Conservation (phyloP, 2,797 vertebrate species). For the Danionella dracula region DNA sequence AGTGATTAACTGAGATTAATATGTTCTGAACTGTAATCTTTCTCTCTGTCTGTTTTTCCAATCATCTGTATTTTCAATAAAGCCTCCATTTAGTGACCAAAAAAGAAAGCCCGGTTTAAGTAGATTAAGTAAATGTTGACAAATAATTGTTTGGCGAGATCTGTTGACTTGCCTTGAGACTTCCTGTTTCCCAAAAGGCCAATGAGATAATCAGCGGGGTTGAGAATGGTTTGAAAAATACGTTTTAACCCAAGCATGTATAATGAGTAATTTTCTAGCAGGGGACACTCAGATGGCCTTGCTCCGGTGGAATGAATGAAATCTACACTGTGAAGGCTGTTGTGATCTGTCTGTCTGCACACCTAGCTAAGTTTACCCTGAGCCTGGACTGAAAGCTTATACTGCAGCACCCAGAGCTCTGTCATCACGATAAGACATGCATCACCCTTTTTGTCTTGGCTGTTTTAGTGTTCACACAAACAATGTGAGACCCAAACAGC, state of each 20-base stretch:
- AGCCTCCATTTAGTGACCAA: too few relatives aligned
- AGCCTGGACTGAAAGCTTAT: slow-evolving; percentile 13
- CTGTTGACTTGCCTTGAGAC: not conserved
- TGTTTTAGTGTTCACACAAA: slow-evolving; percentile 16
- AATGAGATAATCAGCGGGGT: not conserved
- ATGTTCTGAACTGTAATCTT: too few relatives aligned
- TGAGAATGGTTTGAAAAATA: not conserved
- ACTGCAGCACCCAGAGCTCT: slow-evolving; percentile 18
- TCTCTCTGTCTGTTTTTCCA: too few relatives aligned
- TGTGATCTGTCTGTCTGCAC: slow-evolving; percentile 30
- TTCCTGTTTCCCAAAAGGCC: slow-evolving; percentile 12
- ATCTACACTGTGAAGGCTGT: slow-evolving; percentile 15
- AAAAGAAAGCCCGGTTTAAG: too few relatives aligned
- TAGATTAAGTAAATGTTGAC: too few relatives aligned
- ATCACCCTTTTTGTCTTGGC: not conserved
- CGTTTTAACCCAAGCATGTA: not conserved
- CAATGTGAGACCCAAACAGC: slow-evolving; percentile 3
- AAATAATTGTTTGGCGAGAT: not conserved
- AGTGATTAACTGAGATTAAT: too few relatives aligned
- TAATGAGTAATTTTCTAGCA: slow-evolving; percentile 7
- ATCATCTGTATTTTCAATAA: too few relatives aligned
- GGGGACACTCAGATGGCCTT: not conserved
- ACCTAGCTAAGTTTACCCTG: slow-evolving; percentile 7
- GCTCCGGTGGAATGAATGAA: not conserved
- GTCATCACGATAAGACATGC: slow-evolving; percentile 24